Evolutionary conservation across 2,113 vertebrate species (phyloP).

Genomic region (Stegastes partitus): DNA sequence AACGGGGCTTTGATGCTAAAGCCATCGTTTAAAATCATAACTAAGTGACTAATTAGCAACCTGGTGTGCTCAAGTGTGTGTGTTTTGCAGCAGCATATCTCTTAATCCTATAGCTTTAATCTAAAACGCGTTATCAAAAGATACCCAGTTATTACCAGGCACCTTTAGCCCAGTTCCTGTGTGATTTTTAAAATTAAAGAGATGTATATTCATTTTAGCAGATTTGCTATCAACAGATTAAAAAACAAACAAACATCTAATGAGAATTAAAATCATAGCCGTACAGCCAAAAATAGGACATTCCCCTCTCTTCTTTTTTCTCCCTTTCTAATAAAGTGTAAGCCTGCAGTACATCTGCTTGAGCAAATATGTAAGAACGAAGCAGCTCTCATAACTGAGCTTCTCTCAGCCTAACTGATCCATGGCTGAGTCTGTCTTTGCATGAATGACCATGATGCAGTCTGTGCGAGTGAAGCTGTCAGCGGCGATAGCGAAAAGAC

Average conservation of each 20-base stretch:
- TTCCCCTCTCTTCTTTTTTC: neutral
- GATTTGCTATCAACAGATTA: neutral
- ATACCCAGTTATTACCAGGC: too few species aligned
- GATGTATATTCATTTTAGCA: neutral
- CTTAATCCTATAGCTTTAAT: too few species aligned
- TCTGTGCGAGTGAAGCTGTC: conserved; percentile 61
- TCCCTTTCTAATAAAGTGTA: neutral
- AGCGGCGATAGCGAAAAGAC: conserved; percentile 48
- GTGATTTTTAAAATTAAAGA: neutral
- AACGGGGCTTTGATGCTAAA: too few species aligned
- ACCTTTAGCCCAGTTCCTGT: too few species aligned
- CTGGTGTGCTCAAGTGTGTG: too few species aligned
- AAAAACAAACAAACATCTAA: neutral
- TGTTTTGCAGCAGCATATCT: too few species aligned
- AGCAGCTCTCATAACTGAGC: conserved; percentile 46
- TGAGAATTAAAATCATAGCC: neutral
- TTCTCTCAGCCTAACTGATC: conserved; percentile 59
- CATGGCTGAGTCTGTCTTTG: conserved; percentile 66
- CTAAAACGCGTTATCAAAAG: too few species aligned
- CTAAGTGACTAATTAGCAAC: too few species aligned
- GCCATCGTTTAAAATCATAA: too few species aligned
- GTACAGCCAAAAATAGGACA: neutral
- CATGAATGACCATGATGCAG: conserved; percentile 70
- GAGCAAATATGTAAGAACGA: conserved; percentile 34
- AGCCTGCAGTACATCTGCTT: conserved; percentile 32